Evolutionary conservation across 2,797 vertebrate genomes (phyloP), one percentile per base, ranked within the genome.

Genomic region (Pteropus rufus): DNA sequence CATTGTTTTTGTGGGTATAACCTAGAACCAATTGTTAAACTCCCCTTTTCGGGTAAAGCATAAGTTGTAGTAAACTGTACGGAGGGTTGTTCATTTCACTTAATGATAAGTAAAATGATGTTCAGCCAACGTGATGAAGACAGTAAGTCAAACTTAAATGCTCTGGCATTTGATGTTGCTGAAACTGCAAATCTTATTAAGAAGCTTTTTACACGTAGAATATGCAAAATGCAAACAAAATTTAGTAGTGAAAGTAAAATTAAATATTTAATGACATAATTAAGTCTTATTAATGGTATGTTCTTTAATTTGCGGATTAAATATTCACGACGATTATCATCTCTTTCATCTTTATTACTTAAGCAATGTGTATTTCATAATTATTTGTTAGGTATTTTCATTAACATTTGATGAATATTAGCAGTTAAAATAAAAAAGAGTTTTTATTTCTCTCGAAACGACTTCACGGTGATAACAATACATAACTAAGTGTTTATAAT

Each of bases 231-330:
- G 97, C 97, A 98, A 98, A 97, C 93, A 98, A 98, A 98, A 98
- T 96, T 75, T 96, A 98, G 98, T 97, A 86, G 97, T 62, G 85
- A 86, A 98, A 98, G 97, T 98, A 97, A 98, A 98, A 95, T 97
- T 98, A 98, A 98, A 99, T 98, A 98, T 98, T 98, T 99, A 98
- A 98, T 98, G 98, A 98, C 95, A 98, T 95, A 98, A 98, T 98
- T 98, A 98, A 98, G 97, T 93, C 97, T 98, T 98, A 98, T 98
- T 98, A 98, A 98, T 98, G 97, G 96, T 95, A 95, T 97, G 96
- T 91, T 97, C 98, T 98, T 98, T 98, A 97, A 98, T 98, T 98
- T 95, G 94, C 97, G 96, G 98, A 98, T 98, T 98, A 98, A 98
- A 98, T 98, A 98, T 98, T 98, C 97, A 98, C 97, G 83, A 94